These are phyloP conservation scores for Xyliphius kryptos DNA, from an alignment of 2,113 vertebrate genomes.

Conservation along the genomic window DNA sequence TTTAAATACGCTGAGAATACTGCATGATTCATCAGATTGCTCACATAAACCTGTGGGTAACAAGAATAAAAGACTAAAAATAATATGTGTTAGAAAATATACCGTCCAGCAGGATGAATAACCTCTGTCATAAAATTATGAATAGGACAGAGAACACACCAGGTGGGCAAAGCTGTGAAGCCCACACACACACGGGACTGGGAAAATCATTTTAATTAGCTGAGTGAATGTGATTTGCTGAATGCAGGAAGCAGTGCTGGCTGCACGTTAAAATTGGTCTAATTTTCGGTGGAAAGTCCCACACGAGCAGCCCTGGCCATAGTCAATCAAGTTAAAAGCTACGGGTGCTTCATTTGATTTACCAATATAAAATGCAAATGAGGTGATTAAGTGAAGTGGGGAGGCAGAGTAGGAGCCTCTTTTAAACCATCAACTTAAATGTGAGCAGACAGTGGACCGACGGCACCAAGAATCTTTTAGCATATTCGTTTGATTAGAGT, in stretches of 20 bases:
- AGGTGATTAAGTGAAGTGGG: constrained; percentile 98
- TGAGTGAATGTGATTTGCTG: constrained; percentile 95
- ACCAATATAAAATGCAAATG: constrained; percentile 99
- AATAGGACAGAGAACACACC: no score
- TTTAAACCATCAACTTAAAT: constrained; percentile 98
- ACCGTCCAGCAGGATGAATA: no score
- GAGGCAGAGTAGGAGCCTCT: constrained; percentile 85
- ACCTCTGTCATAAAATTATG: no score
- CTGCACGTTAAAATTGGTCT: constrained; percentile 96
- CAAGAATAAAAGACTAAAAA: no score
- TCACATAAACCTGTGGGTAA: no score
- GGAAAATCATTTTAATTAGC: constrained; percentile 97
- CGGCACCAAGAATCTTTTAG: constrained; percentile 94
- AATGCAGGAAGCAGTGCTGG: constrained; percentile 76
- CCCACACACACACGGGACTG: constrained; percentile 52
- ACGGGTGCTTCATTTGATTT: constrained; percentile 99
- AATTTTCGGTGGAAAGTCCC: constrained; percentile 96
- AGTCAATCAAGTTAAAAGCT: constrained; percentile 99
- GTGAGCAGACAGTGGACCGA: constrained; percentile 89
- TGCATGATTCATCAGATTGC: no score
- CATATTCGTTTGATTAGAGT: constrained; percentile 98
- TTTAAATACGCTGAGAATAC: no score
- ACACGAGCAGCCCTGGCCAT: constrained; percentile 91
- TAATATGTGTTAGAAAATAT: no score
- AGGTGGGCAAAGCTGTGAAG: no score